Conservation (phyloP, 2,113 vertebrate species). For the Phrynosoma blainvillii region DNA sequence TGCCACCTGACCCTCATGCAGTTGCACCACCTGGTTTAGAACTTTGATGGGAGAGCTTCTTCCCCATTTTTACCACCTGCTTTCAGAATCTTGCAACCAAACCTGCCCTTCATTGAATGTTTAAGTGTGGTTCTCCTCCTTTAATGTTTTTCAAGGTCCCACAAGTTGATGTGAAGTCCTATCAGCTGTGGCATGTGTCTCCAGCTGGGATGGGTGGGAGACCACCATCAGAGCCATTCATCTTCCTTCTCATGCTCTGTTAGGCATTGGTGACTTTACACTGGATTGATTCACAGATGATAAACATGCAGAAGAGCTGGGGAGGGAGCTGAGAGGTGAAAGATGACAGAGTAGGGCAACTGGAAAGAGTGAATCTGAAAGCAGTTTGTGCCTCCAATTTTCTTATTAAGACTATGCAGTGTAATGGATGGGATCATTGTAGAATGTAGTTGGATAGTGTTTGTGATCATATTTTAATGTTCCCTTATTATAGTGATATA, state of each 20-base stretch:
- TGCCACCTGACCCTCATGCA: not conserved
- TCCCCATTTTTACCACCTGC: not conserved
- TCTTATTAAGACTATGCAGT: not conserved
- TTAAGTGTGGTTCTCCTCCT: slow-evolving; percentile 11
- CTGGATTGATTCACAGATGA: not conserved
- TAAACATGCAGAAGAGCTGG: not conserved
- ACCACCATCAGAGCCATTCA: slow-evolving; percentile 36
- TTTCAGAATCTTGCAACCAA: not conserved
- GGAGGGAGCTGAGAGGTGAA: slow-evolving; percentile 10
- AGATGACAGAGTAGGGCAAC: slow-evolving; percentile 29
- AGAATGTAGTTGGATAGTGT: no score
- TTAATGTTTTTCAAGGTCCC: slow-evolving; percentile 42
- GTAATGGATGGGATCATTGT: no score
- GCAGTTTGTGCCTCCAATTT: not conserved
- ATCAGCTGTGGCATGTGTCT: slow-evolving; percentile 16
- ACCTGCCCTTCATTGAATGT: not conserved
- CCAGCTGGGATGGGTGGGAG: slow-evolving; percentile 32
- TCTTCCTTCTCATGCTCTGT: slow-evolving; percentile 46
- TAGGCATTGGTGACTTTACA: slow-evolving; percentile 34
- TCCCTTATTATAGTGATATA: no score
- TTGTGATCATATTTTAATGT: no score
- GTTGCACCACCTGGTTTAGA: not conserved
- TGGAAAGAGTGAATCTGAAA: slow-evolving; percentile 5
- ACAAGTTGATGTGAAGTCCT: slow-evolving; percentile 41
- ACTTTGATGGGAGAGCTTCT: not conserved